Evolutionary conservation across 2,113 vertebrate genomes (phyloP), one percentile per base, ranked within the genome.

Genomic region (Zosterops japonicus): DNA sequence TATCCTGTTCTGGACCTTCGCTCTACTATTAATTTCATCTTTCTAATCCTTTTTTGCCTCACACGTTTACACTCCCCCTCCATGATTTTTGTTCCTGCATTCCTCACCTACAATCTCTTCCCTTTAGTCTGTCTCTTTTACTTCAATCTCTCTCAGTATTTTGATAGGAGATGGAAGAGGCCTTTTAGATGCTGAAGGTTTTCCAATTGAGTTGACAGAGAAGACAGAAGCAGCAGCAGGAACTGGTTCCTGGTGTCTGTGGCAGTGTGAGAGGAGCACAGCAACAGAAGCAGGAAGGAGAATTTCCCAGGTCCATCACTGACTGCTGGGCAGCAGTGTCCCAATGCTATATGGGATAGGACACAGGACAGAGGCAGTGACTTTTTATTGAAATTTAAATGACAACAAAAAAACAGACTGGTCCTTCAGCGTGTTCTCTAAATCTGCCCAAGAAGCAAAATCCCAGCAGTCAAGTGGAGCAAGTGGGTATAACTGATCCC

Each of bases 341-440:
- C 24, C 49, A 39, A 0, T 9, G 7, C 16, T 79, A 8, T 9
- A 10, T 8, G 25, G 22, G 18, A 25, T 2, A 41, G 41, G 79
- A 39, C 46, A 79, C 7, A 68, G 42, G 29, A 78, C 33, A 78
- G 59, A 55, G 25, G 55, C 5, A 50, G 36, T 47, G 27, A 49
- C 31, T 42, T 88, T 25, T 44, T 28, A 60, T 19, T 49, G 31
- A 61, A 25, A 59, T 71, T 50, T 47, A 88, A 81, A 72, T 28
- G 4, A 17, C n/a, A 72, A 42, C 4, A 65, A 55, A 69, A 65
- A 56, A 19, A 0, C 10, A 14, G 19, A 80, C 21, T 15, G 9
- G 8, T 41, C 25, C 21, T 47, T 69, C 57, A 47, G 27, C 2
- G 0, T 4, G 2, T 35, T 55, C 47, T 85, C 61, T 10, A 4